Base-by-base conservation (phyloP, 2,113 vertebrate species). In the Corythoichthys haematopterus region DNA sequence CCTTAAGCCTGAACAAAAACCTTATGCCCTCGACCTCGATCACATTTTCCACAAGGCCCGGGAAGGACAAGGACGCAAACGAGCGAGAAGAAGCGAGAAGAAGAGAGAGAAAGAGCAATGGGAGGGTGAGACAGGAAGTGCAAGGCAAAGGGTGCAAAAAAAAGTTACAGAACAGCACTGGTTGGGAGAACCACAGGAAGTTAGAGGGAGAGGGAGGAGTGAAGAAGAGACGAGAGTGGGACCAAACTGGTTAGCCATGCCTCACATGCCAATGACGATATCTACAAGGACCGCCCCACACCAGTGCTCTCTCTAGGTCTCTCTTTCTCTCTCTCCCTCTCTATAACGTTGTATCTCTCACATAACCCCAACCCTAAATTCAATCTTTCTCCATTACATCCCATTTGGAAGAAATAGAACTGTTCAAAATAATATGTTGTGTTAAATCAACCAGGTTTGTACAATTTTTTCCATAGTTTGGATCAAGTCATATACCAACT, bases 221-320 rank as follows among this genome's bases (percentile, higher is more conserved):
- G 57, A 73, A 38, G 77, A 47, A 57, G 57, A 72, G 65, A 69
- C 43, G 73, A 73, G 56, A 80, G 71, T 46, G 0, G 71, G 80
- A 81, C 85, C 84, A 89, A 87, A 83, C 74, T 76, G 74, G 85
- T 84, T 78, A 66, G 71, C 84, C 84, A 86, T 84, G 87, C 79
- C 73, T 86, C 74, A 84, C 85, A 88, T 88, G 82, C 85, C 85
- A 71, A 60, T 90, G 87, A 88, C 82, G 79, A 35, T 20, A 83
- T 58, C 68, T 74, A 68, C 68, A 82, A 56, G 70, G 76, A 73
- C 83, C 81, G 79, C 83, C 87, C 77, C 16, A 3, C 20, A 1
- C 66, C 61, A 0, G 3, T 69, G n/a, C 40, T 7, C 53, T 35
- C 4, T 33, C 53, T 56, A 1, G 11, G 11, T 56, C 11, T 56